Conservation (phyloP, 2,888 invertebrate genomes). For the Phaedon cochleariae region DNA sequence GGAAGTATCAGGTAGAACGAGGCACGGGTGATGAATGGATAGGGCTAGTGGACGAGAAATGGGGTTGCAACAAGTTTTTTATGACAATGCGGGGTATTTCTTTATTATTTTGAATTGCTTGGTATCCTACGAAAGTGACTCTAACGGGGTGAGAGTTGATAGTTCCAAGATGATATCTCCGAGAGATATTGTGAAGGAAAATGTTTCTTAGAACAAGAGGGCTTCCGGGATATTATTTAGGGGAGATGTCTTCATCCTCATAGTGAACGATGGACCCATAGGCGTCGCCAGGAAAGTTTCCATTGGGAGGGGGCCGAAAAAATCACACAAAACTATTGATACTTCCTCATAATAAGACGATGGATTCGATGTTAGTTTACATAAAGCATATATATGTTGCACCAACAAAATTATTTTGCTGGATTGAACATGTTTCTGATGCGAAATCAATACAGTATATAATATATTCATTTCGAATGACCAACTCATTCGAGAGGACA, state of each 20-base stretch:
- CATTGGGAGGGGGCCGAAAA: too few species aligned
- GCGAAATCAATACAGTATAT: too few species aligned
- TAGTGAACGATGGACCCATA: background rate
- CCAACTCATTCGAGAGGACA: too few species aligned
- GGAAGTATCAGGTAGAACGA: conserved; percentile 20
- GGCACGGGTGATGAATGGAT: conserved; percentile 15
- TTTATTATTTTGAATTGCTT: conserved; percentile 1
- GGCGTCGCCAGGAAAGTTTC: background rate
- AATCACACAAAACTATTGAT: too few species aligned
- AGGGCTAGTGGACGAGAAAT: conserved; percentile 11
- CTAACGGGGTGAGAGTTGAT: background rate
- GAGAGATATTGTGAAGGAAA: background rate
- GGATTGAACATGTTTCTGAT: too few species aligned
- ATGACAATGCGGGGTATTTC: conserved; percentile 6
- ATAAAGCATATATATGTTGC: too few species aligned
- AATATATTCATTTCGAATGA: too few species aligned
- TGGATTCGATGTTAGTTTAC: too few species aligned
- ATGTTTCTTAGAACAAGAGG: background rate
- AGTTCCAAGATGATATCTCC: background rate
- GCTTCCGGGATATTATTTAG: background rate
- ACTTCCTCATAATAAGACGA: too few species aligned
- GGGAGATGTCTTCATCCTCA: background rate
- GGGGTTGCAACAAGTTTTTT: conserved; percentile 19
- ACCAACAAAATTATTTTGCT: too few species aligned
- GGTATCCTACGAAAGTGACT: background rate